These are phyloP conservation scores for Taphrorychus bicolor DNA, from an alignment of 2,888 invertebrate genomes.

Conservation along the genomic window DNA sequence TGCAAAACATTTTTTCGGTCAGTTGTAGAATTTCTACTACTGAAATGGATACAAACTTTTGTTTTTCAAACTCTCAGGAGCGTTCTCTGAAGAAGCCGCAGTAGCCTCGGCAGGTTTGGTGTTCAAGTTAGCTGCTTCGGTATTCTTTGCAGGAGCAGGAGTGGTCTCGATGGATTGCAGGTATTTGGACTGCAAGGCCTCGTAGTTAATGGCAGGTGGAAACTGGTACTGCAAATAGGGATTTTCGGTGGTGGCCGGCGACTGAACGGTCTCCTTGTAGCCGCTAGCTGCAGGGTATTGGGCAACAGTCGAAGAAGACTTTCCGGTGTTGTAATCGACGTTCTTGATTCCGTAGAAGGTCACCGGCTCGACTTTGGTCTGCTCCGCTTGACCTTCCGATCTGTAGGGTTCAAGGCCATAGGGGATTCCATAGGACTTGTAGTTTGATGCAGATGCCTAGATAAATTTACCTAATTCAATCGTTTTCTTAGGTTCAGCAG, in stretches of 20 bases:
- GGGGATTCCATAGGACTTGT: slow-evolving; percentile 16
- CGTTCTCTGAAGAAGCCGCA: slow-evolving; percentile 46
- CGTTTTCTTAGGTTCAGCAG: neutral
- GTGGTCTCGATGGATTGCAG: slow-evolving; percentile 45
- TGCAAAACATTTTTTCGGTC: slow-evolving; percentile 37
- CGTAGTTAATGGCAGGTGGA: slow-evolving; percentile 42
- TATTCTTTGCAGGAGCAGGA: slow-evolving; percentile 58
- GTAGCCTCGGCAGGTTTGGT: slow-evolving; percentile 34
- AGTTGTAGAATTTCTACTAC: neutral
- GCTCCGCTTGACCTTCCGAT: slow-evolving; percentile 42
- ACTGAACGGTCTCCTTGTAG: slow-evolving; percentile 22
- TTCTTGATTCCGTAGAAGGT: slow-evolving; percentile 35
- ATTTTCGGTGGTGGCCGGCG: slow-evolving; percentile 44
- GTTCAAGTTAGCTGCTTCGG: slow-evolving; percentile 45
- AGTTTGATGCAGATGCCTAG: neutral
- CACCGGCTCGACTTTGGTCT: slow-evolving; percentile 35
- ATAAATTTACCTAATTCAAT: neutral
- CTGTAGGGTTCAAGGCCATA: slow-evolving; percentile 24
- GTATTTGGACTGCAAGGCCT: slow-evolving; percentile 46
- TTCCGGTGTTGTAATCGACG: slow-evolving; percentile 49
- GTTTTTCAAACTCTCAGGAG: slow-evolving; percentile 40
- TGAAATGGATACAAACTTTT: slow-evolving; percentile 20
- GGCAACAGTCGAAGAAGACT: slow-evolving; percentile 50
- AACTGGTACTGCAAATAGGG: slow-evolving; percentile 56
- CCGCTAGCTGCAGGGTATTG: slow-evolving; percentile 48